A percentile compares a stretch with the other conserved stretches of the same genome.
Conservation (phyloP, 2,888 invertebrate genomes). For the Drosophila siamana region DNA sequence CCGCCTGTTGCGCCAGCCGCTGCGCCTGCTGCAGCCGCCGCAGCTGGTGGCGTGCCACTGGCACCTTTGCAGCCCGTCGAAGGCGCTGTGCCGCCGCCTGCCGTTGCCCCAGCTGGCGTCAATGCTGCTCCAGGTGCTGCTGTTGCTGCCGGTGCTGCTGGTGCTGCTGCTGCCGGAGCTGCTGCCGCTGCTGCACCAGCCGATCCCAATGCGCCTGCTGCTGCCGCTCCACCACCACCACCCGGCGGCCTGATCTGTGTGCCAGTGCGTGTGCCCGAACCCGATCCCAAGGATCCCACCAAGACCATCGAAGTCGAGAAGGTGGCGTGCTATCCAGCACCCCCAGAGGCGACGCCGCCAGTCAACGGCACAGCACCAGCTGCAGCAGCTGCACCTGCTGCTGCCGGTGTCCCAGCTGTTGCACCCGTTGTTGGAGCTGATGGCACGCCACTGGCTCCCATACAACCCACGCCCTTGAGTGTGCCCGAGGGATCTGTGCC, state of each 20-base stretch:
- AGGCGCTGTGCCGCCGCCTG: conserved; percentile 23
- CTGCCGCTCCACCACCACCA: conserved; percentile 52
- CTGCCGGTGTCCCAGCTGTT: neutral
- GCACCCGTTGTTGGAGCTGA: conserved; percentile 4
- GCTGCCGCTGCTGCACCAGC: conserved; percentile 1
- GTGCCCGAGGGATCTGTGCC: conserved; percentile 77
- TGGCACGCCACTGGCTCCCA: conserved; percentile 52
- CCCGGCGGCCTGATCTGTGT: conserved; percentile 81
- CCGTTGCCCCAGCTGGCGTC: neutral
- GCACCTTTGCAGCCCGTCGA: conserved; percentile 18
- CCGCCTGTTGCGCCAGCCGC: conserved; percentile 11
- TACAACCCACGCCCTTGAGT: conserved; percentile 55
- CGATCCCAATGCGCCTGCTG: conserved; percentile 1
- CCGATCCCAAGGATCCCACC: conserved; percentile 82
- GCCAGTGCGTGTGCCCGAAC: conserved; percentile 82
- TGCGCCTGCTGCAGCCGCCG: conserved; percentile 2
- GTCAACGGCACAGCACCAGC: conserved; percentile 45
- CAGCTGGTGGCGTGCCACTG: conserved; percentile 6
- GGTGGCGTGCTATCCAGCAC: conserved; percentile 83
- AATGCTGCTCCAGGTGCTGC: conserved; percentile 27
- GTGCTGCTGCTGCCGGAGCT: conserved; percentile 1
- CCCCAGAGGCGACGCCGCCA: conserved; percentile 59
- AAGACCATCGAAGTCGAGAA: conserved; percentile 83
- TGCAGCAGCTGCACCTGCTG: conserved; percentile 8
- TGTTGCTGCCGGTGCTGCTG: neutral